Evolutionary conservation across 1,140 invertebrate genomes (phyloP).

Genomic region (Drosophila tsacasi): DNA sequence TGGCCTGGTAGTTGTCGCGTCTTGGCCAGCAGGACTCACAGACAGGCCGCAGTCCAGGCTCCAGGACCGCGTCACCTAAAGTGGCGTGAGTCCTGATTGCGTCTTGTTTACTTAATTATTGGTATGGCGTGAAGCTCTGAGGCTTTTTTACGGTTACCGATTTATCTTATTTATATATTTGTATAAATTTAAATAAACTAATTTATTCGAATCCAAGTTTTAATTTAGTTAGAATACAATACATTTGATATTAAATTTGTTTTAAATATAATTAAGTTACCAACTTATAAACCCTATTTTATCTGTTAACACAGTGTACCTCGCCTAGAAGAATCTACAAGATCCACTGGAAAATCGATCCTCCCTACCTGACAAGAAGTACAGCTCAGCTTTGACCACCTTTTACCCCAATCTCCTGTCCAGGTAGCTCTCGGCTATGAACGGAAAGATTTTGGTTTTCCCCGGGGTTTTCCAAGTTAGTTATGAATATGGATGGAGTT

Average conservation of each 20-base stretch:
- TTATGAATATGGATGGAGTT: constrained; percentile 66
- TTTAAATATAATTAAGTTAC: background rate
- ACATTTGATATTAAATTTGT: no score
- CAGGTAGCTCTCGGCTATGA: constrained; percentile 62
- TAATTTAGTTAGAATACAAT: no score
- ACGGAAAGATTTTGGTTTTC: constrained; percentile 67
- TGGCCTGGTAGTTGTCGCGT: constrained; percentile 30
- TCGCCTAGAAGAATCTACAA: background rate
- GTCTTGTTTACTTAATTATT: constrained; percentile 44
- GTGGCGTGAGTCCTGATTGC: constrained; percentile 65
- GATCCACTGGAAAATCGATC: background rate
- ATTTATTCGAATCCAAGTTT: no score
- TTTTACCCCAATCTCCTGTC: constrained; percentile 14
- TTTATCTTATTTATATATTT: no score
- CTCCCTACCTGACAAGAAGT: background rate
- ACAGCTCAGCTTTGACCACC: constrained; percentile 1
- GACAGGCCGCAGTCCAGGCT: constrained; percentile 6
- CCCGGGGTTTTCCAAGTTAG: constrained; percentile 71
- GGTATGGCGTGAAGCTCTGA: background rate
- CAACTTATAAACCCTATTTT: background rate
- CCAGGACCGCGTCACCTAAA: constrained; percentile 2
- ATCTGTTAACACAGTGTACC: background rate
- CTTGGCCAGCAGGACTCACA: constrained; percentile 24
- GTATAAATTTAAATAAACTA: no score
- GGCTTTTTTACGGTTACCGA: background rate